phyloP scores from a whole-genome alignment of 1,140 invertebrate genomes.

The Leptinotarsa lineolata region DNA sequence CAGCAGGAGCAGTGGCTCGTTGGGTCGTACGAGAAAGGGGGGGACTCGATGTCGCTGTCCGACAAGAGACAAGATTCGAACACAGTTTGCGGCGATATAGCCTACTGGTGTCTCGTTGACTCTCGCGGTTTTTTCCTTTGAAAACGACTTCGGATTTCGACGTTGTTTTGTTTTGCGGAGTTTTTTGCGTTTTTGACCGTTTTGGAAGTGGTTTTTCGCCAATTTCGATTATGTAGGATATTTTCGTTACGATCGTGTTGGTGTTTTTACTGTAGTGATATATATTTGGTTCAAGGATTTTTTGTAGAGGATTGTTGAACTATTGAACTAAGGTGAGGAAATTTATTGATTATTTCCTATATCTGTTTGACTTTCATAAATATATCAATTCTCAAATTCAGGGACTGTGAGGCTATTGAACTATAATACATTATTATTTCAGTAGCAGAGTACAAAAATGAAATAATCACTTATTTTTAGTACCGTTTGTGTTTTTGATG shows the following conservation, averaged over 20 bases:
- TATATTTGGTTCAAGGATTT: background rate
- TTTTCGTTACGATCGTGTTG: background rate
- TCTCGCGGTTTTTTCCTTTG: background rate
- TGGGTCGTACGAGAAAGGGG: background rate
- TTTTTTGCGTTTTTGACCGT: background rate
- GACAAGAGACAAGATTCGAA: slow-evolving; percentile 2
- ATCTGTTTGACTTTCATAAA: no score
- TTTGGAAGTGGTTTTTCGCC: background rate
- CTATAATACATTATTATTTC: no score
- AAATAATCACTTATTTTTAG: no score
- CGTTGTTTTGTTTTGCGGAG: background rate
- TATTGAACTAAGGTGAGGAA: background rate
- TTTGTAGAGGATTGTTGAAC: background rate
- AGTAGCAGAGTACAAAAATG: no score
- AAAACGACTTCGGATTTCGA: background rate
- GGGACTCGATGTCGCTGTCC: background rate
- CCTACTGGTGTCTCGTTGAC: background rate
- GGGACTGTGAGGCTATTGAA: no score
- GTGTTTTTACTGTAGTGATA: background rate
- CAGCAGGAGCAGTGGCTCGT: slow-evolving; percentile 4
- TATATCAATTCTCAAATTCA: no score
- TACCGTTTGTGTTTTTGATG: no score
- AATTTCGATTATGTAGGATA: background rate
- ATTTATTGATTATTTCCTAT: no score
- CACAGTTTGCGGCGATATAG: slow-evolving; percentile 6